phyloP scores from a whole-genome alignment of 2,113 vertebrate genomes.

The Onychorhynchus coronatus region DNA sequence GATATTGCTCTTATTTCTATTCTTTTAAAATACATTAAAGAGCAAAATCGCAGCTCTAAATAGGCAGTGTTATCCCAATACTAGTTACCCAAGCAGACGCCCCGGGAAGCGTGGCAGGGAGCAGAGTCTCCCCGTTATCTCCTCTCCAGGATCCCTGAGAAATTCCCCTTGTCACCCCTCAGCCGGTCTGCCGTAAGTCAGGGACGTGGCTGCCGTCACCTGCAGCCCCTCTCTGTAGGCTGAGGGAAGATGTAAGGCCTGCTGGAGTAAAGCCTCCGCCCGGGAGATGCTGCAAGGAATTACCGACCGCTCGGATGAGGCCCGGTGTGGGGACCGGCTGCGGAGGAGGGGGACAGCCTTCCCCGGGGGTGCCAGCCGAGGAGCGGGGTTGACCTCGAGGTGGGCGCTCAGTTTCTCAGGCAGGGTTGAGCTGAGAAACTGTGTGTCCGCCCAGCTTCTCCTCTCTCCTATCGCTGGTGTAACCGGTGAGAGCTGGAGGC shows the following conservation, averaged over 20 bases:
- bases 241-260: neutral
- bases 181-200: neutral
- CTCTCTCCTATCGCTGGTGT: rapidly evolving
- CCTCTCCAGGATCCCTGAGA: neutral
- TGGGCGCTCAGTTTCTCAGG: neutral
- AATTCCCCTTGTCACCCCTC: neutral
- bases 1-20: neutral
- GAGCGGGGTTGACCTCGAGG: neutral
- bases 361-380: neutral
- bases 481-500: neutral
- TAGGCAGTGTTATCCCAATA: neutral
- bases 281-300: neutral
- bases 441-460: neutral
- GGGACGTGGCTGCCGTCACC: neutral
- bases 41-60: neutral
- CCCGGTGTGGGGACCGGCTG: neutral
- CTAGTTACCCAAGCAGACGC: neutral
- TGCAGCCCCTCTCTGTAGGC: rapidly evolving
- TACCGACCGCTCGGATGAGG: neutral
- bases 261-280: neutral
- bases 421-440: neutral
- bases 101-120: neutral
- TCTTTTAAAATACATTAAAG: neutral
- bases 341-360: rapidly evolving
- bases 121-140: neutral